Evolutionary conservation across 2,888 invertebrate genomes (phyloP).

Genomic region (Apodemia zela): DNA sequence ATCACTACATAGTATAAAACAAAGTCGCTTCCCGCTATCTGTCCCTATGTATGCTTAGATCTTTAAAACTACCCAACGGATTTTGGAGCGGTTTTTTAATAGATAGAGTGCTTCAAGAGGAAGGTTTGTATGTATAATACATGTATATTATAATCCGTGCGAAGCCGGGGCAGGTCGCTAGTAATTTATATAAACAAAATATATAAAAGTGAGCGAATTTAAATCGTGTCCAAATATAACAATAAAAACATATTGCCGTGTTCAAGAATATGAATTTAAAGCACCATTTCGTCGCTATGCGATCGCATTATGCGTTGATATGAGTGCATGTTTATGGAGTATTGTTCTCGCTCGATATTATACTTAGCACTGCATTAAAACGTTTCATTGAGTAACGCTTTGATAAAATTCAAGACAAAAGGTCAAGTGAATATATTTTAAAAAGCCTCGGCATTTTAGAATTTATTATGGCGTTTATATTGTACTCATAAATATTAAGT

Average conservation of each 20-base stretch:
- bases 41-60: no score
- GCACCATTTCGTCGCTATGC: constrained; percentile 49
- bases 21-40: no score
- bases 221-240: constrained; percentile 29
- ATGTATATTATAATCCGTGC: no score
- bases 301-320: constrained; percentile 67
- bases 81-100: no score
- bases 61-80: no score
- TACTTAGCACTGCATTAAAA: constrained; percentile 62
- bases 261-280: constrained; percentile 60
- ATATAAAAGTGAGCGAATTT: not conserved
- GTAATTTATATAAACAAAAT: no score
- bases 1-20: no score
- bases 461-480: constrained; percentile 37
- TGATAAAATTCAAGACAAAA: constrained; percentile 52
- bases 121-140: no score
- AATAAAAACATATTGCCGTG: constrained; percentile 18
- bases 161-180: no score
- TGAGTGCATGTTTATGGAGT: constrained; percentile 66
- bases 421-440: constrained; percentile 47
- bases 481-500: constrained; percentile 4
- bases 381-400: constrained; percentile 55
- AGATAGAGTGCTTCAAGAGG: no score
- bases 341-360: constrained; percentile 65
- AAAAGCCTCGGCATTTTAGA: constrained; percentile 32